A percentile compares a stretch with the other conserved stretches of the same genome.
Evolutionary conservation across 2,888 invertebrate genomes (phyloP).

Genomic region (Lydus trimaculatus): DNA sequence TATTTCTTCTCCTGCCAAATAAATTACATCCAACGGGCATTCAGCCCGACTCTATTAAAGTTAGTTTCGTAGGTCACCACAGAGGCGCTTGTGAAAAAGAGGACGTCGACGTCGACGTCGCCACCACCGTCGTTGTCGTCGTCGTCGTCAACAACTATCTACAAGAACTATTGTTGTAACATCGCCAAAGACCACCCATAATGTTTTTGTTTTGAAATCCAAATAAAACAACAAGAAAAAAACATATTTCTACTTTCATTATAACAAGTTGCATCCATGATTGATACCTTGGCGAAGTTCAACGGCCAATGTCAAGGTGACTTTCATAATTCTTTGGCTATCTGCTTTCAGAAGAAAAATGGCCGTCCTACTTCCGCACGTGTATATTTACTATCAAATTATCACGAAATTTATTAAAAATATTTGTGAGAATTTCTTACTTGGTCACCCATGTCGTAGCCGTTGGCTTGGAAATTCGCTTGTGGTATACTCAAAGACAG

Average conservation of each 20-base stretch:
- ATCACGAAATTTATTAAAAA: neutral
- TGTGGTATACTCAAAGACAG: constrained; percentile 75
- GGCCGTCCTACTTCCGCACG: constrained; percentile 29
- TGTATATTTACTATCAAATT: constrained; percentile 14
- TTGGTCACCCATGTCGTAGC: constrained; percentile 82
- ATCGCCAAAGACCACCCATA: constrained; percentile 15
- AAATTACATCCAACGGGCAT: constrained; percentile 61
- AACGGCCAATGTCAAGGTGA: constrained; percentile 49
- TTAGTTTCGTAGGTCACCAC: constrained; percentile 59
- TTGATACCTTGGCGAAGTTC: constrained; percentile 48
- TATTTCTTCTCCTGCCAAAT: constrained; percentile 61
- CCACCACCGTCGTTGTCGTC: constrained; percentile 14
- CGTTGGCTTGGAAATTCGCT: constrained; percentile 69
- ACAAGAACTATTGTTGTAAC: neutral
- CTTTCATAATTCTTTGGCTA: constrained; percentile 43
- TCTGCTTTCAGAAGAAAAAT: constrained; percentile 23
- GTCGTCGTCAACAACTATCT: no score
- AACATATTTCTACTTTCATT: neutral
- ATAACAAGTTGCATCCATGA: constrained; percentile 34
- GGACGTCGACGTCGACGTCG: constrained; percentile 19
- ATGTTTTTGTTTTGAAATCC: neutral
- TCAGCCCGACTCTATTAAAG: constrained; percentile 62
- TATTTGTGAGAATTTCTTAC: constrained; percentile 57
- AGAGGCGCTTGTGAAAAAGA: constrained; percentile 42
- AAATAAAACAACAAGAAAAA: neutral